Conservation (phyloP, 2,888 invertebrate species). For the Neria commutata region DNA sequence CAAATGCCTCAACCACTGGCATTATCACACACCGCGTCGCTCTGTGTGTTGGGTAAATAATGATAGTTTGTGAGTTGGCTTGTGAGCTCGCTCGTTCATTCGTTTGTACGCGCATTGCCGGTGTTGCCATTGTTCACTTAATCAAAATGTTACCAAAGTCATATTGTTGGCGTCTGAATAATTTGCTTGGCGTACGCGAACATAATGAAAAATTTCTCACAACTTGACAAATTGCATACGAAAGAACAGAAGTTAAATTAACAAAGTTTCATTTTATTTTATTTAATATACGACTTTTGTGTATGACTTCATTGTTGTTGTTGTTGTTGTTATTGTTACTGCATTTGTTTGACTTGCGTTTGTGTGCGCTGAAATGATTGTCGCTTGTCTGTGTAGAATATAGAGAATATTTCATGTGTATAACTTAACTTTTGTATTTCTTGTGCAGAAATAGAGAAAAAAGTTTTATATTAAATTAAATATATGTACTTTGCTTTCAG, state of each 20-base stretch:
- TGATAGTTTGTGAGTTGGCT: neutral
- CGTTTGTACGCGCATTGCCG: too few species aligned
- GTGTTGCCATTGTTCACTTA: neutral
- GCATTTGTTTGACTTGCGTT: neutral
- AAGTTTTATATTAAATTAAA: too few species aligned
- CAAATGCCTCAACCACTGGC: too few species aligned
- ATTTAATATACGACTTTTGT: too few species aligned
- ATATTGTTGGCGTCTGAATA: constrained; percentile 2
- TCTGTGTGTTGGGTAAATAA: too few species aligned
- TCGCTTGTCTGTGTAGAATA: too few species aligned
- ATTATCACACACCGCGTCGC: too few species aligned
- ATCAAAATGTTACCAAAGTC: constrained; percentile 2
- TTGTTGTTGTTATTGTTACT: neutral
- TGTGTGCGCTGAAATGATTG: too few species aligned
- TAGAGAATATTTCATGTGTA: too few species aligned
- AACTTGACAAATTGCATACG: neutral
- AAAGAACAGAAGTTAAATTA: neutral
- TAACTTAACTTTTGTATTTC: too few species aligned
- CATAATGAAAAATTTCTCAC: neutral
- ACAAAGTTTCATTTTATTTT: neutral
- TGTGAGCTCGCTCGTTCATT: neutral
- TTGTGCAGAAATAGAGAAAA: too few species aligned
- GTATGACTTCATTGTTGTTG: neutral
- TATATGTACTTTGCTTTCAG: too few species aligned
- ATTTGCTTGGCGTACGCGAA: neutral